Evolutionary conservation across 1,140 invertebrate genomes (phyloP).

Genomic region (Steinernema feltiae): DNA sequence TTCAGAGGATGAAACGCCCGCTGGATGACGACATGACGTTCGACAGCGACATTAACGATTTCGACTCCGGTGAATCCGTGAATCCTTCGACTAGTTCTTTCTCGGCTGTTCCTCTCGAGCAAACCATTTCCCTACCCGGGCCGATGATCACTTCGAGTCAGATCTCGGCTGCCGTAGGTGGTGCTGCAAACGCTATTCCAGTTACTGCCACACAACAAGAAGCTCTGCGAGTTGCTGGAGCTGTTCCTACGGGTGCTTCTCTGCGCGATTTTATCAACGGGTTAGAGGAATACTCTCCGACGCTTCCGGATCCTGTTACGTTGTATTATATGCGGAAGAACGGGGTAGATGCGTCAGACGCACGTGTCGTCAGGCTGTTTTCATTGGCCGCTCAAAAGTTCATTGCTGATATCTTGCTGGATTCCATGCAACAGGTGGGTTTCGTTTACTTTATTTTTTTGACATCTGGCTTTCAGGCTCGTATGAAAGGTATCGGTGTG

Average conservation of each 20-base stretch:
- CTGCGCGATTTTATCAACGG: neutral
- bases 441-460: neutral
- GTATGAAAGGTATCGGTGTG: constrained; percentile 34
- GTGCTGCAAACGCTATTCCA: neutral
- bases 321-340: constrained; percentile 25
- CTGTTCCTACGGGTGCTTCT: neutral
- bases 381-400: constrained; percentile 30
- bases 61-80: too few relatives aligned
- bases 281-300: constrained; percentile 34
- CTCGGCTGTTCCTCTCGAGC: too few relatives aligned
- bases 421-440: constrained; percentile 25
- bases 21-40: too few relatives aligned
- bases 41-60: too few relatives aligned
- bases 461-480: constrained; percentile 20
- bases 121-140: too few relatives aligned
- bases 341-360: constrained; percentile 25
- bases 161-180: too few relatives aligned
- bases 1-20: too few relatives aligned
- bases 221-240: neutral
- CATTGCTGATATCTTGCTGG: constrained; percentile 28
- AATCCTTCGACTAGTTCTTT: too few relatives aligned
- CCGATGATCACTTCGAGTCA: too few relatives aligned
- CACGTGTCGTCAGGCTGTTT: constrained; percentile 25
- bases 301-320: constrained; percentile 30
- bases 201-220: neutral